phyloP scores from a whole-genome alignment of 1,140 invertebrate genomes.

The Sesamia nonagrioides region DNA sequence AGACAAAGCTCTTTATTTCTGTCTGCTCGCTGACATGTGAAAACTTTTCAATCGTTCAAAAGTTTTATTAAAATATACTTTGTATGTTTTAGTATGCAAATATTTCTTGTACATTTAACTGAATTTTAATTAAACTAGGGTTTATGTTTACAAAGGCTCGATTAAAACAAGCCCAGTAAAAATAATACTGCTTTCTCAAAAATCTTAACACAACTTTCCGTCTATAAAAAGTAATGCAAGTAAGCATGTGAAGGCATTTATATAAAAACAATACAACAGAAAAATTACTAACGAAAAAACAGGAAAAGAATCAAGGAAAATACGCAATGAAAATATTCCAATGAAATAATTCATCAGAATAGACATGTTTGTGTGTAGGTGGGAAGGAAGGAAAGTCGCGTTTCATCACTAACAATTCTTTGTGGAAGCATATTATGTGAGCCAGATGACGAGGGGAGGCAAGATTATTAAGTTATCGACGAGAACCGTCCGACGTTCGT shows the following conservation, averaged over 20 bases:
- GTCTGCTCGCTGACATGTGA: constrained; percentile 69
- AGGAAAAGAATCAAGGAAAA: constrained; percentile 35
- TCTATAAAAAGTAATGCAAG: constrained; percentile 5
- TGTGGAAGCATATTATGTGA: constrained; percentile 60
- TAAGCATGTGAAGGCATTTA: constrained; percentile 27
- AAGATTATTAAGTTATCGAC: constrained; percentile 81
- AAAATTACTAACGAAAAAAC: constrained; percentile 28
- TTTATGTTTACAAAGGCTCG: background rate
- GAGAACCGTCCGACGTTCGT: constrained; percentile 61
- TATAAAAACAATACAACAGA: constrained; percentile 29
- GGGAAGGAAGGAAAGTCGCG: constrained; percentile 54
- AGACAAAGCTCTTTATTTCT: constrained; percentile 67
- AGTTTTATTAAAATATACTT: constrained; percentile 56
- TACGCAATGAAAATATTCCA: constrained; percentile 43
- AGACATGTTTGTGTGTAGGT: constrained; percentile 48
- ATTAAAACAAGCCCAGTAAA: background rate
- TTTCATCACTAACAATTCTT: constrained; percentile 60
- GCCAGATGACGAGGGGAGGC: constrained; percentile 73
- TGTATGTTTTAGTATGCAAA: constrained; percentile 23
- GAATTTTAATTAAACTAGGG: background rate
- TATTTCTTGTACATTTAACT: constrained; percentile 14
- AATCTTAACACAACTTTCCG: constrained; percentile 4
- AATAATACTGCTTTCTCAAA: background rate
- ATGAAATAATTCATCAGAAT: constrained; percentile 47
- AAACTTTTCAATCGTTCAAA: constrained; percentile 52